phyloP scores from a whole-genome alignment of 2,113 vertebrate genomes.

The Siniperca knerii region DNA sequence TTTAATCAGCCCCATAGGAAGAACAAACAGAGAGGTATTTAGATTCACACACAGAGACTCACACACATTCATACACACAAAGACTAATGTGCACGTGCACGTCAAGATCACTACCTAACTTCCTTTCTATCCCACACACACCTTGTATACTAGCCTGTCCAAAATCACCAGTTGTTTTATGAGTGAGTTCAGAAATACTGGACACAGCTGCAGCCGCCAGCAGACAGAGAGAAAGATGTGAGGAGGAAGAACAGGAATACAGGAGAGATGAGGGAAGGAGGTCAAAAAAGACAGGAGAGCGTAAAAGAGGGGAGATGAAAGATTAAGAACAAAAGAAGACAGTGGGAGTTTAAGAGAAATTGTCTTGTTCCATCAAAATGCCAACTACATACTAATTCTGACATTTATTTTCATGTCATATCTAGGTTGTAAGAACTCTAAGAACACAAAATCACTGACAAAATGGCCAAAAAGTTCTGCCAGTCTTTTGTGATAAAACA shows the following conservation, averaged over 20 bases:
- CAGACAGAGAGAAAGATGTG: background rate
- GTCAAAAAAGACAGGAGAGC: background rate
- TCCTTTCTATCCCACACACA: background rate
- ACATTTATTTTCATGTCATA: background rate
- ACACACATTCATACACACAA: conserved; percentile 13
- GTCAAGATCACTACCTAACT: background rate
- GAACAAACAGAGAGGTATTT: conserved; percentile 42
- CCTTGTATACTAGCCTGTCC: conserved; percentile 5
- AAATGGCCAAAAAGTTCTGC: background rate
- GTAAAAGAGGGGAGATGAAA: background rate
- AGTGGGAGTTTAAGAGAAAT: background rate
- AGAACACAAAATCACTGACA: background rate
- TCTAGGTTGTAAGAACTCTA: background rate
- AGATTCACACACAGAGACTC: conserved; percentile 17
- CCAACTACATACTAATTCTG: background rate
- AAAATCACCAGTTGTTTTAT: conserved; percentile 50
- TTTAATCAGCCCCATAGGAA: conserved; percentile 54
- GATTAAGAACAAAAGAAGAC: background rate
- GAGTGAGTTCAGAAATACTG: conserved; percentile 7
- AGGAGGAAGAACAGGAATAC: conserved; percentile 5
- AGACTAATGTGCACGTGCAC: background rate
- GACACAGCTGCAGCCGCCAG: conserved; percentile 37
- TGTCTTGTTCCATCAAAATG: background rate
- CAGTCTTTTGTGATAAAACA: conserved; percentile 10
- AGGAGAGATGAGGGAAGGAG: background rate